Evolutionary conservation across 2,797 vertebrate species (phyloP).

Genomic region (Helostoma temminkii): DNA sequence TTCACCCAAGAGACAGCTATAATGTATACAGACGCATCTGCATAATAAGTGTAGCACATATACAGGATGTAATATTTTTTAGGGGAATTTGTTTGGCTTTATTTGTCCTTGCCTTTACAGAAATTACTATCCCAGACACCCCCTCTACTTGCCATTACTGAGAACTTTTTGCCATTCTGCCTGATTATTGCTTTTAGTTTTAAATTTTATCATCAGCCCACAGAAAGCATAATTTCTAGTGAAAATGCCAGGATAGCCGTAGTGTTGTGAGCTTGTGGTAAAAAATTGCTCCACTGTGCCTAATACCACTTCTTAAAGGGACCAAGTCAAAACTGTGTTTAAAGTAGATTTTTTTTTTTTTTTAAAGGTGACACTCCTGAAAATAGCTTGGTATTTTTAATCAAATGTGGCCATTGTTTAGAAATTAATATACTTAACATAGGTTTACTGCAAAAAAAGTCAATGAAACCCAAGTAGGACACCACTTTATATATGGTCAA

Average conservation of each 20-base stretch:
- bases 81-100: conserved; percentile 15
- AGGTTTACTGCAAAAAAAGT: neutral
- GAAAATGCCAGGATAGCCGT: conserved; percentile 53
- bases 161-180: conserved; percentile 19
- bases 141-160: conserved; percentile 25
- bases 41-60: conserved; percentile 7
- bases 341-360: neutral
- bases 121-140: neutral
- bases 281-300: conserved; percentile 51
- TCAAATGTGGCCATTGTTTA: conserved; percentile 14
- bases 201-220: conserved; percentile 43
- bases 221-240: conserved; percentile 13
- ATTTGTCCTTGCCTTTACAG: conserved; percentile 5
- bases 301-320: conserved; percentile 50
- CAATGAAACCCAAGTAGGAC: conserved; percentile 6
- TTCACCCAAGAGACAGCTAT: neutral
- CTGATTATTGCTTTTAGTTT: conserved; percentile 38
- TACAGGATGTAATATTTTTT: conserved; percentile 11
- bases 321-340: conserved; percentile 31
- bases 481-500: neutral
- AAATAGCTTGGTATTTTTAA: conserved; percentile 19
- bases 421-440: conserved; percentile 11
- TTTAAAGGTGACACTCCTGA: conserved; percentile 31
- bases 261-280: conserved; percentile 23
- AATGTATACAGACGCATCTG: conserved; percentile 3